Base-by-base conservation (phyloP, 1,140 invertebrate species). In the Homarus americanus region DNA sequence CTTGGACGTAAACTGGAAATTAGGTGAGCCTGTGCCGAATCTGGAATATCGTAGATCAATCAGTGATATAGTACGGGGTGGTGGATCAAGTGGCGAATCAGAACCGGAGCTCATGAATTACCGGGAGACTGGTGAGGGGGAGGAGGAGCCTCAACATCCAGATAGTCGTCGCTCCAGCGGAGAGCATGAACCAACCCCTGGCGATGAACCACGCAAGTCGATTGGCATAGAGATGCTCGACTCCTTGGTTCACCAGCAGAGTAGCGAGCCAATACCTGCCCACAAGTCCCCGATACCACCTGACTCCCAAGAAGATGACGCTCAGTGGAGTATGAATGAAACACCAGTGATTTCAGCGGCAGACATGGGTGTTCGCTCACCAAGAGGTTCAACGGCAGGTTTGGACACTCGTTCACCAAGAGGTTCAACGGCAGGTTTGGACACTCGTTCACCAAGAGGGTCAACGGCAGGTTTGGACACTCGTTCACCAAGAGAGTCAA, bases 191-290 rank as follows among this genome's bases (percentile, higher is more conserved):
- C 10, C 17, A 0, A 38, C 38, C 17, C 40, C 17, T 41, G n/a
- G 24, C 63, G 44, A 78, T 36, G 38, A 73, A 38, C 69, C 36
- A 20, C 36, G 40, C 20, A 58, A 76, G 28, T 75, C 69, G 0
- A 58, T 87, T 9, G 63, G 44, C 24, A 10, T 28, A 24, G 75
- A 79, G 40, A n/a, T 44, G 15, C n/a, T 88, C 2, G 38, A 87
- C 34, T 87, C 40, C 49, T 66, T 87, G 36, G 73, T 87, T 41
- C 73, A 75, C 36, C 75, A 58, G 28, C 66, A 66, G n/a, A 88
- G 86, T 66, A 88, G 86, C 44, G 76, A 88, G 36, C 86, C 86
- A 80, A 82, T 88, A 34, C 78, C 86, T 3, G 76, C 80, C 36
- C 86, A 88, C n/a, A 66, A 79, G 38, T 88, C 76, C 34, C 36